Evolutionary conservation across 2,113 vertebrate species (phyloP), one percentile per base, ranked within the genome.

Genomic region (Electrona antarctica): DNA sequence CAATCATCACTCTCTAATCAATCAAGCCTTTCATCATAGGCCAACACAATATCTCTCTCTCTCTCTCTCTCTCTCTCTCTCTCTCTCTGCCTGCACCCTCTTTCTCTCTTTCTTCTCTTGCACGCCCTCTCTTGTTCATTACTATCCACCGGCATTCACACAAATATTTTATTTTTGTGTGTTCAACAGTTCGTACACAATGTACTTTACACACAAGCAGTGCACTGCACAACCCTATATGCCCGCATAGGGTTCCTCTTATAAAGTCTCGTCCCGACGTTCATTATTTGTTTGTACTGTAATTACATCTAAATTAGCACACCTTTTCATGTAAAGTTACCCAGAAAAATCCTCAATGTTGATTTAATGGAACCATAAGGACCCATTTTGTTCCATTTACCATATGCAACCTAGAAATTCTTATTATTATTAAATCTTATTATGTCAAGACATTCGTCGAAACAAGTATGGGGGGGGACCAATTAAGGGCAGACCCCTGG

Each of bases 1-100:
- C 90, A 82, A 94, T 94, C 93, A 92, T 94, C 88, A 88, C 88
- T 92, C 89, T 91, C 89, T 93, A 93, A 85, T 94, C 87, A 78
- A 94, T 94, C 93, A 92, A 87, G 85, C 89, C 92, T 94, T 94
- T 94, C 92, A 94, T 93, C 92, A 92, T 87, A 83, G 89, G 87
- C 90, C 89, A 92, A 88, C 86, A 85, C 84, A 82, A 80, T 79
- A 72, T 87, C 77, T 52, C 64, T 29, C 56, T 70, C 49, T 75
- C 73, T 76, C 71, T 78, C 69, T 80, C 78, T 73, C 62, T 69
- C 46, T 12, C 59, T 10, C n/a, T 67, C 59, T 64, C 47, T 73
- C 56, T 70, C 71, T 74, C 63, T 68, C 49, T 41, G 8, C 52
- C 64, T 33, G 9, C 13, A 11, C 21, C 29, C 64, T 29, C 10